A percentile compares a stretch with the other conserved stretches of the same genome.
These are phyloP conservation scores for Vicugna pacos DNA, from an alignment of 2,113 vertebrate species.

Conservation along the genomic window DNA sequence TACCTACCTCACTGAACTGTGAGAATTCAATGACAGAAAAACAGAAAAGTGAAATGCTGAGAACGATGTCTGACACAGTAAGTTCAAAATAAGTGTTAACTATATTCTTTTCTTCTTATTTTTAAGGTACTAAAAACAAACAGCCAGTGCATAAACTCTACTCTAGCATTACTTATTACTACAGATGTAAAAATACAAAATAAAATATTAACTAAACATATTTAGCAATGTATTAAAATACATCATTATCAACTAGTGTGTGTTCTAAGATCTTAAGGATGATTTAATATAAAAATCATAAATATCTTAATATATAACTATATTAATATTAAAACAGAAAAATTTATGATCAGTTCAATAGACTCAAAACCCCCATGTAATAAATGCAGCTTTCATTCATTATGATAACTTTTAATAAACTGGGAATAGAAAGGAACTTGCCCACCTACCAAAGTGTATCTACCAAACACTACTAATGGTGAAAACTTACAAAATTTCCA, in stretches of 20 bases:
- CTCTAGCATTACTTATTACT: background rate
- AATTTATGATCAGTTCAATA: background rate
- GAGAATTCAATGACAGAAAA: background rate
- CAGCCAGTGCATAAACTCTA: background rate
- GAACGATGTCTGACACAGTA: background rate
- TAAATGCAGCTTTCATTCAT: background rate
- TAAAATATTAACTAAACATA: background rate
- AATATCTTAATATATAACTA: background rate
- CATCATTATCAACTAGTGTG: background rate
- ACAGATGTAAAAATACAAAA: background rate
- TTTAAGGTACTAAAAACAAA: background rate
- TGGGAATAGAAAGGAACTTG: background rate
- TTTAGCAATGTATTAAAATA: background rate
- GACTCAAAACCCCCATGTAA: background rate
- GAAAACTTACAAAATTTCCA: background rate
- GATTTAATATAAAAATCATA: background rate
- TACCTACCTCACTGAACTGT: background rate
- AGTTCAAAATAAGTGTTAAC: background rate
- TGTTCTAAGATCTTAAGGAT: background rate
- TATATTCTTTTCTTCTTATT: background rate
- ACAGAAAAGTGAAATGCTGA: background rate
- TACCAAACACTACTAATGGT: background rate
- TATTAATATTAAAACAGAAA: background rate
- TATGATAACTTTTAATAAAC: background rate
- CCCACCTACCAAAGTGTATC: background rate